Evolutionary conservation across 1,140 invertebrate genomes (phyloP), one percentile per base, ranked within the genome.

Genomic region (Drosophila triauraria): DNA sequence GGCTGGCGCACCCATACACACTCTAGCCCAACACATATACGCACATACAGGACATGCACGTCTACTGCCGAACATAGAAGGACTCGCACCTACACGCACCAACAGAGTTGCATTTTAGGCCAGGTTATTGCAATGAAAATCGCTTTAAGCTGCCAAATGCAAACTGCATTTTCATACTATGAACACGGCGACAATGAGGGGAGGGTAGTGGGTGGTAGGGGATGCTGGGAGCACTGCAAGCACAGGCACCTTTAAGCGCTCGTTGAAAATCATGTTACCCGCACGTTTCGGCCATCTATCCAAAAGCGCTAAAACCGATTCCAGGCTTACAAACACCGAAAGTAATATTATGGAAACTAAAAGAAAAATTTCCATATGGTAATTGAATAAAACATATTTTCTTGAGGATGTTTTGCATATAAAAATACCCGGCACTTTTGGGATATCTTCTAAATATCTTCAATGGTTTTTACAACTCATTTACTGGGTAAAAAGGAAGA

Each of bases 81-180:
- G 17, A 56, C 51, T 30, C 7, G 35, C 56, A 62, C 47, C 50
- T 35, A 72, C 40, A 57, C 56, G 54, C 48, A 65, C 32, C 30
- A 46, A 81, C 61, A 68, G 62, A 80, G 76, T 59, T 80, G 80
- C 67, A 83, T 78, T 87, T 88, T 54, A 43, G 71, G 75, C 65
- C 58, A 68, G 80, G 83, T 83, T 87, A 87, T 87, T 87, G 83
- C 84, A 80, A 88, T 87, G 84, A 88, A 87, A 87, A 87, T 87
- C 84, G 78, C 84, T 88, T 87, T 87, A 87, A 87, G 84, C 84
- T 74, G 63, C 56, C 75, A 83, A 83, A 83, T 84, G 72, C 84
- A 78, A 87, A 88, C 77, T 87, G 84, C 84, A 88, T 88, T 88
- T 77, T 77, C 47, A 65, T 70, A 78, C 75, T 61, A 50, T 57